phyloP scores from a whole-genome alignment of 2,113 vertebrate species.

The Rhinogobius similis region DNA sequence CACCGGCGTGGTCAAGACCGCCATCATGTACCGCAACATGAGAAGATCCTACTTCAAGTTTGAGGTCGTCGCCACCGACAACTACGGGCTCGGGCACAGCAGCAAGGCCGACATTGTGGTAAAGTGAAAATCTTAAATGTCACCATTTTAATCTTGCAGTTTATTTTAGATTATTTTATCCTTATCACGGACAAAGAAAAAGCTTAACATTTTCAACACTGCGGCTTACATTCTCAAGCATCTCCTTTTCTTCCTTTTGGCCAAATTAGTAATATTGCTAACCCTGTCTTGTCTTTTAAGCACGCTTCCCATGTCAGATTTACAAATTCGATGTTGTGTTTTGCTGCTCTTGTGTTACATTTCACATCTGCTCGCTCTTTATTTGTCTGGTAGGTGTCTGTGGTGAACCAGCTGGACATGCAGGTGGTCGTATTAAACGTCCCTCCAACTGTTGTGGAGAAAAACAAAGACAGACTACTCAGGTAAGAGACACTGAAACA shows the following conservation, averaged over 20 bases:
- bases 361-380: conserved; percentile 7
- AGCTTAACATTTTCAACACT: not conserved
- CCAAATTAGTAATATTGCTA: no score
- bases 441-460: conserved; percentile 92
- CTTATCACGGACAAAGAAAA: not conserved
- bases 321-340: not conserved
- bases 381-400: conserved; percentile 84
- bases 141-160: not conserved
- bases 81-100: conserved; percentile 91
- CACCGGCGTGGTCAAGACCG: conserved; percentile 92
- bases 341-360: not conserved
- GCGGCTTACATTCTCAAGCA: no score
- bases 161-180: not conserved
- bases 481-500: conserved; percentile 76
- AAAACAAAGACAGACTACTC: conserved; percentile 92
- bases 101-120: conserved; percentile 93
- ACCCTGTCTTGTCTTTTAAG: not conserved
- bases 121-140: conserved; percentile 12
- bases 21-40: conserved; percentile 98
- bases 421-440: conserved; percentile 97
- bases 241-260: not conserved
- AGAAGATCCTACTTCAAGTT: conserved; percentile 96
- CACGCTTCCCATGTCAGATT: not conserved
- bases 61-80: conserved; percentile 92
- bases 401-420: conserved; percentile 98